A percentile compares a stretch with the other conserved stretches of the same genome.
phyloP scores from a whole-genome alignment of 2,797 vertebrate species.

The Zalophus californianus region DNA sequence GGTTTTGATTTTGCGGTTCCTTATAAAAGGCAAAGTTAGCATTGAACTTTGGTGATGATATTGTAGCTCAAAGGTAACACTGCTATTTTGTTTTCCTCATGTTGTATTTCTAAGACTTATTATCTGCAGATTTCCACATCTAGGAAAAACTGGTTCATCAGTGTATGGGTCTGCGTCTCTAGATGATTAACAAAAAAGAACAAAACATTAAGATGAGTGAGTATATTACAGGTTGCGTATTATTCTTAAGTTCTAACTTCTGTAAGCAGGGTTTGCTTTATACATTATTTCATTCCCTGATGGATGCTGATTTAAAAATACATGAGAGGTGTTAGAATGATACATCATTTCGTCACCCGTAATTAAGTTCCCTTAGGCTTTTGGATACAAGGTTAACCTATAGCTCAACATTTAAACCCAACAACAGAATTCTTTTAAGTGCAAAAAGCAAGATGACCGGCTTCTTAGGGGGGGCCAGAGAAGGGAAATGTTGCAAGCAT shows the following conservation, averaged over 20 bases:
- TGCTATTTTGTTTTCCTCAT: not conserved
- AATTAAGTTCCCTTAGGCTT: conserved; percentile 45
- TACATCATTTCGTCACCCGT: not conserved
- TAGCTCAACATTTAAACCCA: conserved; percentile 41
- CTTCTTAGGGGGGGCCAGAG: not conserved
- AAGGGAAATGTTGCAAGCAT: not conserved
- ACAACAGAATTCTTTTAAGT: not conserved
- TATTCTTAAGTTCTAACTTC: conserved; percentile 8
- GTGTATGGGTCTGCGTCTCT: not conserved
- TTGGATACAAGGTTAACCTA: not conserved
- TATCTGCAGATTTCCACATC: not conserved
- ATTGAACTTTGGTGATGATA: not conserved
- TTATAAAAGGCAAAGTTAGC: conserved; percentile 27
- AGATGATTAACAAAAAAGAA: not conserved
- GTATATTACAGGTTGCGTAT: not conserved
- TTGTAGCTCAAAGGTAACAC: not conserved
- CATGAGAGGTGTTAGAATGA: conserved; percentile 6
- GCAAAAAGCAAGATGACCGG: not conserved
- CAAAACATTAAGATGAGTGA: not conserved
- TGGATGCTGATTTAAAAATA: not conserved
- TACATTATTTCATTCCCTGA: not conserved
- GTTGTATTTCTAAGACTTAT: not conserved
- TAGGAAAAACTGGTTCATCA: not conserved
- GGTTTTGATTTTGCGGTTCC: not conserved
- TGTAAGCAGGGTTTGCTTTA: not conserved